phyloP scores from a whole-genome alignment of 2,797 vertebrate species.

The Salarias fasciatus region DNA sequence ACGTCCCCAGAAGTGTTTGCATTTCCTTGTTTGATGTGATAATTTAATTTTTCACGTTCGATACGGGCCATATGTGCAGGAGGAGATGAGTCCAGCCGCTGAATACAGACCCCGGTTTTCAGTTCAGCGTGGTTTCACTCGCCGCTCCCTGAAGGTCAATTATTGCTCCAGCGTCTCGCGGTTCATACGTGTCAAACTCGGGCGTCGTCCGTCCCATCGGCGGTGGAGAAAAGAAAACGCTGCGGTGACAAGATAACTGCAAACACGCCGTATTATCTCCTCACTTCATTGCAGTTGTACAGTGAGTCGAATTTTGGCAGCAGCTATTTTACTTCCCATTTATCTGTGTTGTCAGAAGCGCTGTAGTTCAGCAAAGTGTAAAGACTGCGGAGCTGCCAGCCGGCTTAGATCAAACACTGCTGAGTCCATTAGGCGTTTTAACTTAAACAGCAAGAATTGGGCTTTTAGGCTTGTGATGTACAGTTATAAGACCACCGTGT shows the following conservation, averaged over 20 bases:
- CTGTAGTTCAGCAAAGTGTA: neutral
- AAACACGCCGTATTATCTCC: no score
- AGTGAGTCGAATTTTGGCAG: neutral
- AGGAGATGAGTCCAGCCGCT: neutral
- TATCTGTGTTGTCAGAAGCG: neutral
- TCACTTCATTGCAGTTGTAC: neutral
- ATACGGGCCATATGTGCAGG: conserved; percentile 4
- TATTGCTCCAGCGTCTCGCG: neutral
- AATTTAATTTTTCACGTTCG: conserved; percentile 5
- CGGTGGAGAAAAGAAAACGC: neutral
- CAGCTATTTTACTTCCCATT: neutral
- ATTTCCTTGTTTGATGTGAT: conserved; percentile 11
- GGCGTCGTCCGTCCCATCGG: neutral
- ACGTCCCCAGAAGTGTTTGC: conserved; percentile 21
- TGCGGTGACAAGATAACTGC: no score
- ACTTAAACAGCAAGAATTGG: neutral
- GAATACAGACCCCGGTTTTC: neutral
- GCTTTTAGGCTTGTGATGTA: conserved; percentile 1
- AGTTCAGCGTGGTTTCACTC: neutral
- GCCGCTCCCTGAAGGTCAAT: neutral
- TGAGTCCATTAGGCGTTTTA: neutral
- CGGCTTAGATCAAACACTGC: neutral
- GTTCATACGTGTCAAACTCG: neutral
- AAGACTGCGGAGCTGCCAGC: neutral
- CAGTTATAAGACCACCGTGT: neutral